Conservation (phyloP, 1,140 invertebrate genomes). For the Chionoecetes opilio region DNA sequence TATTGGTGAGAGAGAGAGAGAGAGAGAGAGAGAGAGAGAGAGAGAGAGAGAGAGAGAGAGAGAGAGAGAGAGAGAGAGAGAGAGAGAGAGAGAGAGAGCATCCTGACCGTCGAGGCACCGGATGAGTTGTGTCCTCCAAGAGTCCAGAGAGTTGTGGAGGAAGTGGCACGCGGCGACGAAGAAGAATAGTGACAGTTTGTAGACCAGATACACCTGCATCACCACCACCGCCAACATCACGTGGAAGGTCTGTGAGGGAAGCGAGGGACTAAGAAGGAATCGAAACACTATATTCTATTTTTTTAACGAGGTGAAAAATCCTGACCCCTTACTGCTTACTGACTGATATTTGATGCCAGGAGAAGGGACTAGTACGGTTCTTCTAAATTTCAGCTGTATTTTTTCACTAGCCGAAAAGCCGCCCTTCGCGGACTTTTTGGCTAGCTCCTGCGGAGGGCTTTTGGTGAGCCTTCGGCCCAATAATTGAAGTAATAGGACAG, state of each 20-base stretch:
- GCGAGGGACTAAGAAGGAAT: no score
- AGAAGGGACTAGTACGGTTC: no score
- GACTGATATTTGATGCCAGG: no score
- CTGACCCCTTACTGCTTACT: no score
- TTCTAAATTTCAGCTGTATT: no score
- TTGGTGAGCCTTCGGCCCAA: no score
- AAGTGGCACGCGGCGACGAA: constrained; percentile 44
- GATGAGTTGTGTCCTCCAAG: background rate
- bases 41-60: background rate
- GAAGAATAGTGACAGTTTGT: constrained; percentile 45
- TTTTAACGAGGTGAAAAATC: no score
- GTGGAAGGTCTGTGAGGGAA: background rate
- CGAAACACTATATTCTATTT: no score
- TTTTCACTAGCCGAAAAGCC: no score
- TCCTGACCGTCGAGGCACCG: background rate
- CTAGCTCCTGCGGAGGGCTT: no score
- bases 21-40: background rate
- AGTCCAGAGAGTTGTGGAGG: background rate
- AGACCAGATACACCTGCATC: constrained; percentile 38
- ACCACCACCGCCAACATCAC: background rate
- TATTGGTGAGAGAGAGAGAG: background rate
- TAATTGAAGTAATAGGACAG: no score
- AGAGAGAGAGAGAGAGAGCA: background rate
- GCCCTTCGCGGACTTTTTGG: no score
- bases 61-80: background rate